A percentile compares a stretch with the other conserved stretches of the same genome.
Evolutionary conservation across 2,888 invertebrate species (phyloP).

Genomic region (Amphipyra tragopoginis): DNA sequence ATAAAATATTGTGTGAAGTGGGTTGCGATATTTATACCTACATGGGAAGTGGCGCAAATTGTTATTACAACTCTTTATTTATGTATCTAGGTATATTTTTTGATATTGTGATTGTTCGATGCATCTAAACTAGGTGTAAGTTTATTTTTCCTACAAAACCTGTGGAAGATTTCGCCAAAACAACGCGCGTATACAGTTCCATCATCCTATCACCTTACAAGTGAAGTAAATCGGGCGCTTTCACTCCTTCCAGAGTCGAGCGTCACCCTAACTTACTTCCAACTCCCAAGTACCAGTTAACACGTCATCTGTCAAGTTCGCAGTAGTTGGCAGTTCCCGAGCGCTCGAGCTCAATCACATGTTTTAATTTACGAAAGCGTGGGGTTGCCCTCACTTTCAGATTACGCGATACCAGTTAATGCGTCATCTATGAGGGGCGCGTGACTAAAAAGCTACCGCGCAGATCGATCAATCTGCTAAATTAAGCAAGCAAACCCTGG

Average conservation of each 20-base stretch:
- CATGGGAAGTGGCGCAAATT: not conserved
- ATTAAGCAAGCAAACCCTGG: conserved; percentile 27
- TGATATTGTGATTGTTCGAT: too few relatives aligned
- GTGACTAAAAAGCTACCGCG: not conserved
- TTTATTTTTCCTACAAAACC: too few relatives aligned
- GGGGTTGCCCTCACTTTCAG: conserved; percentile 39
- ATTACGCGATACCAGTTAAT: conserved; percentile 29
- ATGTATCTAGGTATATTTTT: too few relatives aligned
- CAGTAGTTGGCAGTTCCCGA: conserved; percentile 36
- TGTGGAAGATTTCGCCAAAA: too few relatives aligned
- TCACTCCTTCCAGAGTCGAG: conserved; percentile 16
- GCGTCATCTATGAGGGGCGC: conserved; percentile 37
- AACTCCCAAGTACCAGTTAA: conserved; percentile 42
- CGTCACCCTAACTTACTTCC: conserved; percentile 35
- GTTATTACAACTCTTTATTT: too few relatives aligned
- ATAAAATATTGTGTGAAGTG: conserved; percentile 14
- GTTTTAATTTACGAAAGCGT: conserved; percentile 39
- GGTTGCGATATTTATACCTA: conserved; percentile 10
- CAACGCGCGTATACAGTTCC: conserved; percentile 3
- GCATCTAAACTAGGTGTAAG: too few relatives aligned
- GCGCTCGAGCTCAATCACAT: conserved; percentile 34
- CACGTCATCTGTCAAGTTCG: conserved; percentile 53
- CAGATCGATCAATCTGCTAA: conserved; percentile 30
- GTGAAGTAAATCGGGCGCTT: conserved; percentile 28
- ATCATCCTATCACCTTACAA: not conserved